A percentile compares a stretch with the other conserved stretches of the same genome.
phyloP scores from a whole-genome alignment of 2,797 vertebrate species.

The Carduelis carduelis region DNA sequence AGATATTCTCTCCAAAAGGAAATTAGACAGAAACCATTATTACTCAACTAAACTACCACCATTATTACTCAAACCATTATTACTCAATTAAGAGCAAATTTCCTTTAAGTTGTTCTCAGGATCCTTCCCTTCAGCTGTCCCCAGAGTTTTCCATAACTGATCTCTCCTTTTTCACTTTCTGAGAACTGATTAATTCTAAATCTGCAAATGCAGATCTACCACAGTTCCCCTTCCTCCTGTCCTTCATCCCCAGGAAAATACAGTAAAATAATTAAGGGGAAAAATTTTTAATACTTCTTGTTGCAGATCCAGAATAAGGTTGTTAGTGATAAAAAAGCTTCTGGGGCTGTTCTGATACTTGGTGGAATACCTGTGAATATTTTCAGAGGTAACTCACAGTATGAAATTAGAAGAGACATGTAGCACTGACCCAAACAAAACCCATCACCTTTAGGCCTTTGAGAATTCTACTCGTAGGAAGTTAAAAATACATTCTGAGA shows the following conservation, averaged over 20 bases:
- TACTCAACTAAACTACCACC: neutral
- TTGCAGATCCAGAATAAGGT: neutral
- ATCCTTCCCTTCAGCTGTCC: neutral
- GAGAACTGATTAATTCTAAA: neutral
- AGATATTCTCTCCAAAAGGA: neutral
- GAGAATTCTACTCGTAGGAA: neutral
- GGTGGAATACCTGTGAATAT: neutral
- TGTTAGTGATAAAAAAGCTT: neutral
- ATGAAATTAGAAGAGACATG: neutral
- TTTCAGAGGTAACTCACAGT: neutral
- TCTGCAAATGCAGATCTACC: neutral
- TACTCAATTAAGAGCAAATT: neutral
- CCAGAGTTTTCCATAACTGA: neutral
- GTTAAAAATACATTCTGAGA: neutral
- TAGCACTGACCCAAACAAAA: neutral
- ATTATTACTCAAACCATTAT: neutral
- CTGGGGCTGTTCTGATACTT: neutral
- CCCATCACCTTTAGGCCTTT: neutral
- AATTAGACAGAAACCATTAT: neutral
- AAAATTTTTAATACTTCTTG: neutral
- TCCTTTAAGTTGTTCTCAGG: neutral
- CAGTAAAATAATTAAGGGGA: neutral
- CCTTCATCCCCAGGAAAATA: neutral
- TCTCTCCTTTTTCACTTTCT: neutral
- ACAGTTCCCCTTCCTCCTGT: neutral